Evolutionary conservation across 2,797 vertebrate species (phyloP), one percentile per base, ranked within the genome.

Genomic region (Mus minutoides): DNA sequence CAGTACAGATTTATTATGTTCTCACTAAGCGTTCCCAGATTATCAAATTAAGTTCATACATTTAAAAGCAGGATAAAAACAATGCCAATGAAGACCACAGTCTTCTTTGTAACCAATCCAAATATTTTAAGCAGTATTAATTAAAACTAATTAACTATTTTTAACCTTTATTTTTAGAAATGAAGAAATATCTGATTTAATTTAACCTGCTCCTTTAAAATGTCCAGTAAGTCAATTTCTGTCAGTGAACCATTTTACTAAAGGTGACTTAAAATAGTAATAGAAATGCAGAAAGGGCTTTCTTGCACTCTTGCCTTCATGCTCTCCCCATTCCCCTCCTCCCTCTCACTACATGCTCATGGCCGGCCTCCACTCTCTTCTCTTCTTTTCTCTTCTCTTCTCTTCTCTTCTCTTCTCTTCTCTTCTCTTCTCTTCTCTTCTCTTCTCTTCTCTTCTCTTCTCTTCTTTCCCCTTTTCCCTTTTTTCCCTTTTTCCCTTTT

Each of bases 31-130:
- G 31, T 94, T 19, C 24, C 78, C 75, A 90, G 9, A 90, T 88
- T 92, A 95, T 96, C 89, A 95, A 91, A 96, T 95, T 88, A 90
- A 92, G 24, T 95, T 96, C 73, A 69, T n/a, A 54, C 49, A 96
- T 97, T 90, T 95, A n/a, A 96, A 82, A 91, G 37, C 46, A 92
- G 91, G n/a, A 78, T 85, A 94, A 88, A n/a, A 95, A 83, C 24
- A 69, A 29, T 76, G 13, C 37, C 22, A 80, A 43, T 40, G 3
- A 62, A 85, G 73, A 92, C 77, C n/a, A 86, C 94, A 91, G 67
- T 93, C 85, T 91, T 91, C 92, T 85, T 37, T 82, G 93, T 71
- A 54, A 37, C 64, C 52, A 92, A 46, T 64, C 80, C 12, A 86
- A 49, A 1, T 31, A 71, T 95, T 95, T 96, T 94, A 91, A 97